phyloP scores from a whole-genome alignment of 1,140 invertebrate genomes.

The Atta colombica region DNA sequence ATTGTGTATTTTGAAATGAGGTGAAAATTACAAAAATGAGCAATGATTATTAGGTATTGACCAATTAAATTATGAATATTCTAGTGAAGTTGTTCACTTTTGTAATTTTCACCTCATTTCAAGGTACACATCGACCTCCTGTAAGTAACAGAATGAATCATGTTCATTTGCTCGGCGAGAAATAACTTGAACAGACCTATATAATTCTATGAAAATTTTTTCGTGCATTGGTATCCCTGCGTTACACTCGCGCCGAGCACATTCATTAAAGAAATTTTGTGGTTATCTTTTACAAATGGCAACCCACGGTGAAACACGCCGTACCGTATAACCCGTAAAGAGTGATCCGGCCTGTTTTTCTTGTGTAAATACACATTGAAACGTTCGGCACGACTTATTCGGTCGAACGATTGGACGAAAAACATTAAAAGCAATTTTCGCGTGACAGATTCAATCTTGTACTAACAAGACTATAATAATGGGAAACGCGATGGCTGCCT shows the following conservation, averaged over 20 bases:
- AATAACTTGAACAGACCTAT: too few species aligned
- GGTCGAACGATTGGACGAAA: not conserved
- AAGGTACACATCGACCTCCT: too few species aligned
- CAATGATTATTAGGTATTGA: too few species aligned
- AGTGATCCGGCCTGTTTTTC: conserved; percentile 9
- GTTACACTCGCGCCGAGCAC: not conserved
- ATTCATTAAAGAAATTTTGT: not conserved
- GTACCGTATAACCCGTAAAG: conserved; percentile 75
- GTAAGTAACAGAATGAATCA: too few species aligned
- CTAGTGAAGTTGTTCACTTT: too few species aligned
- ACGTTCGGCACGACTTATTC: not conserved
- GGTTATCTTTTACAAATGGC: conserved; percentile 81
- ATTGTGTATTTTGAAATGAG: too few species aligned
- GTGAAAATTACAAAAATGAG: too few species aligned
- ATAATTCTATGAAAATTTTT: not conserved
- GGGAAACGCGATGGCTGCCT: conserved; percentile 89
- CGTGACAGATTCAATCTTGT: conserved; percentile 6
- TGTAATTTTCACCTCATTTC: too few species aligned
- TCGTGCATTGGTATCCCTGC: not conserved
- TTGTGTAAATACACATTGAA: conserved; percentile 48
- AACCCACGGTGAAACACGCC: conserved; percentile 78
- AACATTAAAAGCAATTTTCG: not conserved
- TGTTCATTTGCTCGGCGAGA: too few species aligned
- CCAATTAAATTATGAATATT: too few species aligned
- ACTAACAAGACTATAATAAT: conserved; percentile 81